Conservation (phyloP, 2,113 vertebrate genomes). For the Archilochus colubris region DNA sequence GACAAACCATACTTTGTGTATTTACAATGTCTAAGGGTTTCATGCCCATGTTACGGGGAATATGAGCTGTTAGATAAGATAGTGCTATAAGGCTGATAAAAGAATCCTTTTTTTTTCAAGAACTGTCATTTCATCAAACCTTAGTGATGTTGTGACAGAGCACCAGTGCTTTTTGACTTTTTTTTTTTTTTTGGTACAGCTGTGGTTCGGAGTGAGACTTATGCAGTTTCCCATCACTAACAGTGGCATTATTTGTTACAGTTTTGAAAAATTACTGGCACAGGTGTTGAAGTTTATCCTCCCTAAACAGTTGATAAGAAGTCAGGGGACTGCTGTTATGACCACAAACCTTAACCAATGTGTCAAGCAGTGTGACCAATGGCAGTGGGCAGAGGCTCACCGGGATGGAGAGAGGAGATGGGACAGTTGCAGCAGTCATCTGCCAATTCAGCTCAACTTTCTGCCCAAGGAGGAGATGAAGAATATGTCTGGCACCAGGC, state of each 20-base stretch:
- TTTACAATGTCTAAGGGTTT: constrained; percentile 28
- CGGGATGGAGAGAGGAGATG: neutral
- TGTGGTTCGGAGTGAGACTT: neutral
- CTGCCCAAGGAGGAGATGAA: neutral
- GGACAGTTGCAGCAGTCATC: neutral
- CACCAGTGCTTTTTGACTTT: neutral
- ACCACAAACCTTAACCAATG: neutral
- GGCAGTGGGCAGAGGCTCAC: neutral
- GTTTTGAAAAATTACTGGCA: neutral
- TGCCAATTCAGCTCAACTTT: neutral
- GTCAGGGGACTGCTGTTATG: neutral
- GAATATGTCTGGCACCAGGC: neutral
- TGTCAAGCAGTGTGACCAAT: neutral
- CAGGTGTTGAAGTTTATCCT: neutral
- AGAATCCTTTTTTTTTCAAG: neutral
- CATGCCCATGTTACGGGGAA: neutral
- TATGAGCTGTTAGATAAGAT: neutral
- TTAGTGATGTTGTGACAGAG: neutral
- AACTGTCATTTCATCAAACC: neutral
- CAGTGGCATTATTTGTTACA: neutral
- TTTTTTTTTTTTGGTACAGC: neutral
- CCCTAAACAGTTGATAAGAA: neutral
- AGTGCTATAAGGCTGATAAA: neutral
- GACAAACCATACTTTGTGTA: constrained; percentile 43
- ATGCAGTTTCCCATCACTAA: neutral